A percentile compares a stretch with the other conserved stretches of the same genome.
These are phyloP conservation scores for Rousettus leschenaultii DNA, from an alignment of 2,113 vertebrate species.

Conservation along the genomic window DNA sequence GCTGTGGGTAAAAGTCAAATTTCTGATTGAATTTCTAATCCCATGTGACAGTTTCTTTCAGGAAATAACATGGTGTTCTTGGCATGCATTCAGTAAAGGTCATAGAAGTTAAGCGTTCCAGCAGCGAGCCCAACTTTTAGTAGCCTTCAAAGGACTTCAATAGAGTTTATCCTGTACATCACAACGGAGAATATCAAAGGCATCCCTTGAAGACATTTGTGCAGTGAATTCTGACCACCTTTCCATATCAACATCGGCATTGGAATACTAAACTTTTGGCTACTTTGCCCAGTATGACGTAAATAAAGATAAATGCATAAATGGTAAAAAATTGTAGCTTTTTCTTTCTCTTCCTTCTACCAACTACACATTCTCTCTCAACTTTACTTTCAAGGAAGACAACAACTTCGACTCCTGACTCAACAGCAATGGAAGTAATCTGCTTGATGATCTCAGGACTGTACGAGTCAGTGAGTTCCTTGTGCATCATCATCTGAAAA, in stretches of 20 bases:
- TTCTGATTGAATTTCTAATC: conserved; percentile 59
- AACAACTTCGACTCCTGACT: background rate
- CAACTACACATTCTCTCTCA: background rate
- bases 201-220: conserved; percentile 68
- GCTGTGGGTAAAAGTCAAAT: background rate
- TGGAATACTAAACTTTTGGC: background rate
- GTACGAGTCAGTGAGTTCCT: conserved; percentile 94
- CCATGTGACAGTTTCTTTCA: conserved; percentile 67
- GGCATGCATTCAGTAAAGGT: conserved; percentile 81
- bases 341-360: background rate
- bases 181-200: conserved; percentile 83
- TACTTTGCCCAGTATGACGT: background rate
- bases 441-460: conserved; percentile 88
- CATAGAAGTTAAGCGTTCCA: conserved; percentile 90
- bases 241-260: conserved; percentile 36
- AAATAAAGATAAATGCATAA: background rate
- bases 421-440: background rate
- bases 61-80: conserved; percentile 85
- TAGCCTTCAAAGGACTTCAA: conserved; percentile 83
- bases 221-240: conserved; percentile 77
- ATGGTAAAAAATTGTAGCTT: background rate
- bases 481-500: conserved; percentile 92
- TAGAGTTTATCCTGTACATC: conserved; percentile 75
- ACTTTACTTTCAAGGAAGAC: background rate
- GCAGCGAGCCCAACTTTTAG: conserved; percentile 82